Conservation (phyloP, 30 jellyfish, hydroid and myxozoan genomes). For the Pelagia noctiluca region DNA sequence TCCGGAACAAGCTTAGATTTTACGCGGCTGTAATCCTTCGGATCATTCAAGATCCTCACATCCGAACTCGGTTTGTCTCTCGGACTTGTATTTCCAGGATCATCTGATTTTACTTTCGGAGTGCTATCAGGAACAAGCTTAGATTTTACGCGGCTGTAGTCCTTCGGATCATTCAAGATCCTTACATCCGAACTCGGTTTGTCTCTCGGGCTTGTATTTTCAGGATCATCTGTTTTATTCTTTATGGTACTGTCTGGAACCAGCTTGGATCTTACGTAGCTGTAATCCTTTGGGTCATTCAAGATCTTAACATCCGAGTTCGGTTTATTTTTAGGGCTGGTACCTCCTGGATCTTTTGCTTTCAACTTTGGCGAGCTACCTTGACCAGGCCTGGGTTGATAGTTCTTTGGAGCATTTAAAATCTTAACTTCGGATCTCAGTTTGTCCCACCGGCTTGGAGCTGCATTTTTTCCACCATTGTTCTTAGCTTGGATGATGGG, state of each 20-base stretch:
- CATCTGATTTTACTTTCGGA: constrained; percentile 35
- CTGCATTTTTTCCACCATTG: neutral
- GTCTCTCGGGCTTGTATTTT: constrained; percentile 11
- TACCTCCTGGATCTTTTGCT: constrained; percentile 12
- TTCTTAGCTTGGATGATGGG: neutral
- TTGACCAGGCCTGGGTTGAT: constrained; percentile 20
- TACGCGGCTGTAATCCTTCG: constrained; percentile 68
- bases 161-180: constrained; percentile 50
- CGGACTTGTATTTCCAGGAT: neutral
- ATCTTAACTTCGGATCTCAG: constrained; percentile 4
- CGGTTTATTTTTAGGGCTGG: constrained; percentile 39
- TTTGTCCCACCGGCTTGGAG: neutral
- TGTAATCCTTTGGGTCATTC: constrained; percentile 58
- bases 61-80: constrained; percentile 13
- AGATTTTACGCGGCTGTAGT: constrained; percentile 55
- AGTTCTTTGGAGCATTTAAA: constrained; percentile 31
- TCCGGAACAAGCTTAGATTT: constrained; percentile 51
- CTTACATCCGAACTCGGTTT: constrained; percentile 35
- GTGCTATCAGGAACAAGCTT: constrained; percentile 9
- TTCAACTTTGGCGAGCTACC: constrained; percentile 34
- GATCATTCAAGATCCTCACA: constrained; percentile 69
- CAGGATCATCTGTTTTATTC: constrained; percentile 6
- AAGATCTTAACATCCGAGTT: constrained; percentile 48
- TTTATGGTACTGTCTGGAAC: constrained; percentile 43
- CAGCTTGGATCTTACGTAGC: constrained; percentile 45